Percentiles rank a stretch among this genome's conserved stretches.
phyloP scores from a whole-genome alignment of 2,113 vertebrate genomes.

The Silurus glanis region DNA sequence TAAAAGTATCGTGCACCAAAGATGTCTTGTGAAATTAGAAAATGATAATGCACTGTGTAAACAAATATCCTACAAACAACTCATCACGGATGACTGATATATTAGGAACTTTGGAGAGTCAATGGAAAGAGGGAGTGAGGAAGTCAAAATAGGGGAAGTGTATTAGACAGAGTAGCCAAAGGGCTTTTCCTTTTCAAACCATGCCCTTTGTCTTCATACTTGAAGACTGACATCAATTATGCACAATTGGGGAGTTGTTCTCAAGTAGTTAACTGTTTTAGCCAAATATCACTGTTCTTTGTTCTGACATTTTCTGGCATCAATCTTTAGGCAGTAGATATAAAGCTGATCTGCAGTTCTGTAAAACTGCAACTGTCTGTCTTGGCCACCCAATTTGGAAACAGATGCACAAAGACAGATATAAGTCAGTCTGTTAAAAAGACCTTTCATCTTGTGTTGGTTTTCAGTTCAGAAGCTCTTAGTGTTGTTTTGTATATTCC shows the following conservation, averaged over 20 bases:
- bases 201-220: constrained; percentile 19
- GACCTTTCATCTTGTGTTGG: background rate
- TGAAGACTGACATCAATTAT: constrained; percentile 42
- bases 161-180: constrained; percentile 27
- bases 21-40: constrained; percentile 31
- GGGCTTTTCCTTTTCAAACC: constrained; percentile 35
- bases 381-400: constrained; percentile 33
- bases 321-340: constrained; percentile 15
- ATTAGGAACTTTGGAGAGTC: background rate
- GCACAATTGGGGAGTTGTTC: constrained; percentile 42
- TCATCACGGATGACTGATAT: constrained; percentile 9
- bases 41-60: constrained; percentile 32
- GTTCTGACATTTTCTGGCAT: constrained; percentile 13
- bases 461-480: background rate
- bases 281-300: constrained; percentile 36
- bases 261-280: constrained; percentile 23
- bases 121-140: constrained; percentile 16
- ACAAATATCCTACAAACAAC: constrained; percentile 24
- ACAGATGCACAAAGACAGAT: constrained; percentile 25
- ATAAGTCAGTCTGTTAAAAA: background rate
- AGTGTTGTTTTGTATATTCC: background rate
- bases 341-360: background rate
- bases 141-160: background rate
- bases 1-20: constrained; percentile 24
- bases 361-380: background rate